Evolutionary conservation across 2,797 vertebrate species (phyloP).

Genomic region (Bryconaethiops microstoma): DNA sequence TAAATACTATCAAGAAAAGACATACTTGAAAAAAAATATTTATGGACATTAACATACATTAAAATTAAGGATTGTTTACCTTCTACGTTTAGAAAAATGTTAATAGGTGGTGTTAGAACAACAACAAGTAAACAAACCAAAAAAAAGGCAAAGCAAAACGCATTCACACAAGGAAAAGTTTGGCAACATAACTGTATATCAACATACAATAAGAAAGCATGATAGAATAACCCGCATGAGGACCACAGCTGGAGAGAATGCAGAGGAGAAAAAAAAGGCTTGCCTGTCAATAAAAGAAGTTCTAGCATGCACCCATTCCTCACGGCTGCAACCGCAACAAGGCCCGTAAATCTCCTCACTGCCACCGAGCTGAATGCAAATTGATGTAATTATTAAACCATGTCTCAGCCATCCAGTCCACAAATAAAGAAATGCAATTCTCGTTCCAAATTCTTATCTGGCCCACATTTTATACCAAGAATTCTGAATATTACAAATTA

Average conservation of each 20-base stretch:
- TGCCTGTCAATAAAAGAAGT: neutral
- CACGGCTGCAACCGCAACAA: constrained; percentile 2
- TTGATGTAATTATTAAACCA: constrained; percentile 39
- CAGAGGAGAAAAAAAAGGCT: neutral
- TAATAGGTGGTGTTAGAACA: too few species aligned
- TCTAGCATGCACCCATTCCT: constrained; percentile 7
- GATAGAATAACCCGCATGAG: neutral
- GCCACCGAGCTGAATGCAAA: neutral
- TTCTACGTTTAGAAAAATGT: too few species aligned
- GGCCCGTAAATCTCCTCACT: constrained; percentile 4
- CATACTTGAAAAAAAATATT: too few species aligned
- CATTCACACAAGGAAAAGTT: too few species aligned
- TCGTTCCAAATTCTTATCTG: constrained; percentile 20
- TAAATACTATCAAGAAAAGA: too few species aligned
- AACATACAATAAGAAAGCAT: too few species aligned
- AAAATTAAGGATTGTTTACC: too few species aligned
- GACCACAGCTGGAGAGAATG: neutral
- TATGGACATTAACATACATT: too few species aligned
- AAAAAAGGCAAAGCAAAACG: too few species aligned
- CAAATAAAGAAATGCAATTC: neutral
- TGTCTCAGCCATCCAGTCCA: neutral
- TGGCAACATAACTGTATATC: too few species aligned
- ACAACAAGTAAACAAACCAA: too few species aligned
- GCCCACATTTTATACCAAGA: constrained; percentile 14
- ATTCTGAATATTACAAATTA: too few species aligned